Evolutionary conservation across 2,888 invertebrate species (phyloP), one percentile per base, ranked within the genome.

Genomic region (Dynastes maya): DNA sequence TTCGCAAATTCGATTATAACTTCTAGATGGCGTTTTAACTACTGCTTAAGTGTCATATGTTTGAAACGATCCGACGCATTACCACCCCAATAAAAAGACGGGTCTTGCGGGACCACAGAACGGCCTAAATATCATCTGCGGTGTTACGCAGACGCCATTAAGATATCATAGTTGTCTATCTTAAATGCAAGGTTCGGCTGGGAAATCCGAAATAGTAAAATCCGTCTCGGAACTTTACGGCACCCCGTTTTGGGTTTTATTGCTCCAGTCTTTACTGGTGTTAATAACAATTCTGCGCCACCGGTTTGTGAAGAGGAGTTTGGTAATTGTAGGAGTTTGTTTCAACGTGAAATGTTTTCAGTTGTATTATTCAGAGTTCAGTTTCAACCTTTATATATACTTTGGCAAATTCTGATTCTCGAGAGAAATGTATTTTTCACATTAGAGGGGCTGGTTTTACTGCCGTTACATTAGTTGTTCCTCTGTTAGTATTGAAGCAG

Each of bases 11-110:
- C 40, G 71, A 71, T 71, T 71, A 71, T 71, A 71, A 71, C 71
- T 71, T 71, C 22, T 58, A 40, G 55, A 71, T 71, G 71, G 71
- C 55, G 40, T 55, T 71, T 58, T 55, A 71, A 71, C 58, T 55
- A 55, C 58, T 71, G 55, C 32, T 71, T 71, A 71, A 58, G 58
- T 58, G 71, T 71, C 71, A 71, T 71, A 71, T 58, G 71, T 71
- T 32, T 58, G 55, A 58, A 55, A 58, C 22, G 55, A 37, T n/a
- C 58, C 40, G 16, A 6, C 37, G 13, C 9, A 6, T 22, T 3
- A 22, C 16, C 16, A 16, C 22, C 16, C 37, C 40, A 67, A 58
- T 71, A 71, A 71, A 71, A 71, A 71, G 55, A 16, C 71, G 55
- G 16, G 55, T 22, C 1, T 5, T 58, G 55, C 22, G 22, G 16